phyloP scores from a whole-genome alignment of 1,140 invertebrate genomes.

The Sipha flava region DNA sequence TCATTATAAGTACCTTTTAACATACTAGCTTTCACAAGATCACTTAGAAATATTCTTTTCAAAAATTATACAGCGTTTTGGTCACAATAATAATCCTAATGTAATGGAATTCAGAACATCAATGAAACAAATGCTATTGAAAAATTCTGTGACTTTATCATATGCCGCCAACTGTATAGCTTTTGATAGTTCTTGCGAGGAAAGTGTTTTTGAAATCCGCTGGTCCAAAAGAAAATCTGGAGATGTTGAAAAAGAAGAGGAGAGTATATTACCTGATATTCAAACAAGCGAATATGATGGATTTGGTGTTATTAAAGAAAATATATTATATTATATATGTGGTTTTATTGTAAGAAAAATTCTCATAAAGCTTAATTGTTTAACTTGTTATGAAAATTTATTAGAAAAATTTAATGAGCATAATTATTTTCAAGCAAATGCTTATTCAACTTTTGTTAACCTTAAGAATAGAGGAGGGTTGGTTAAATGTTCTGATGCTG shows the following conservation, averaged over 20 bases:
- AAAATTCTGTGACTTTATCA: conserved; percentile 34
- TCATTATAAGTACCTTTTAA: conserved; percentile 39
- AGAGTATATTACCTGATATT: too few relatives aligned
- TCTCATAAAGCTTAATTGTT: neutral
- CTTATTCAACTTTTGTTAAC: too few relatives aligned
- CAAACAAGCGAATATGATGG: too few relatives aligned
- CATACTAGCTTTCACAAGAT: too few relatives aligned
- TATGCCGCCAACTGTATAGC: neutral
- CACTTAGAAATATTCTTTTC: conserved; percentile 42
- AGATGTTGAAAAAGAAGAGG: too few relatives aligned
- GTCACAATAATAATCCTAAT: conserved; percentile 38
- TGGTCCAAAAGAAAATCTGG: too few relatives aligned
- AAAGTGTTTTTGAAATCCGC: neutral
- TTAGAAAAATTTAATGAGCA: neutral
- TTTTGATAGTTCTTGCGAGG: neutral
- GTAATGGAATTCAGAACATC: conserved; percentile 35
- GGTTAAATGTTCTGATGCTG: too few relatives aligned
- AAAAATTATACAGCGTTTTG: conserved; percentile 37
- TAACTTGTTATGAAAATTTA: neutral
- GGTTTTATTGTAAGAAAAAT: neutral
- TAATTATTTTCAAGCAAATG: too few relatives aligned
- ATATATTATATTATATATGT: neutral
- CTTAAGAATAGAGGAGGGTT: too few relatives aligned
- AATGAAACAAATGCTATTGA: conserved; percentile 36
- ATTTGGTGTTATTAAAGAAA: too few relatives aligned